Evolutionary conservation across 30 jellyfish, hydroid and myxozoan species (phyloP).

Genomic region (Aurelia sp.): DNA sequence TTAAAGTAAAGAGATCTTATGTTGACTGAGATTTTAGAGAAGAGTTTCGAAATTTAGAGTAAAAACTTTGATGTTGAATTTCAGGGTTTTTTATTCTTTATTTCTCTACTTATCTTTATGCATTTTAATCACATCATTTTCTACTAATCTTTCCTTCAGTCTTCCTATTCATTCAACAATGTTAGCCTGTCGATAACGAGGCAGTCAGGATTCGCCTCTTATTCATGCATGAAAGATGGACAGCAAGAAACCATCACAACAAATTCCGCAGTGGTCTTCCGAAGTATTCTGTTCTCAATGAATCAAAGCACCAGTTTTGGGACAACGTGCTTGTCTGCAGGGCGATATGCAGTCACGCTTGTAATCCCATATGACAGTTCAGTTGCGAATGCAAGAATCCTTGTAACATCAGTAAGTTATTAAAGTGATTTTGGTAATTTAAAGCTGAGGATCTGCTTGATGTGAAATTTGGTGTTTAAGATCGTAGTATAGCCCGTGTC

Average conservation of each 20-base stretch:
- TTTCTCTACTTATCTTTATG: neutral
- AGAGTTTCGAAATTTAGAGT: too few relatives aligned
- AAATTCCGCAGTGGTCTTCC: constrained; percentile 23
- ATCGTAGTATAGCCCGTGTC: too few relatives aligned
- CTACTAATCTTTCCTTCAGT: constrained; percentile 7
- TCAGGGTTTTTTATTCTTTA: too few relatives aligned
- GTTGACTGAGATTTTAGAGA: too few relatives aligned
- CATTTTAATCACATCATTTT: neutral
- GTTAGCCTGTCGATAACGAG: constrained; percentile 31
- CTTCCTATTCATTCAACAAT: constrained; percentile 31
- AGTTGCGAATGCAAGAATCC: constrained; percentile 66
- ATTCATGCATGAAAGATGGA: constrained; percentile 75
- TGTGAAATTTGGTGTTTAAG: too few relatives aligned
- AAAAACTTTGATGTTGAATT: too few relatives aligned
- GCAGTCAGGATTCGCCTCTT: constrained; percentile 53
- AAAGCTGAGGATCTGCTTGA: too few relatives aligned
- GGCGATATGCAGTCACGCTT: constrained; percentile 66
- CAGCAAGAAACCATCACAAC: constrained; percentile 28
- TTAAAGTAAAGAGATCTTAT: too few relatives aligned
- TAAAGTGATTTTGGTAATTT: too few relatives aligned
- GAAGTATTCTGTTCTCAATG: constrained; percentile 34
- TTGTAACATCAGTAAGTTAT: constrained; percentile 74
- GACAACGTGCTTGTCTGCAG: constrained; percentile 75
- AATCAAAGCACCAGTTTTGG: constrained; percentile 80
- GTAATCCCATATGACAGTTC: constrained; percentile 81